Conservation (phyloP, 2,888 invertebrate species). For the Allygus modestus region DNA sequence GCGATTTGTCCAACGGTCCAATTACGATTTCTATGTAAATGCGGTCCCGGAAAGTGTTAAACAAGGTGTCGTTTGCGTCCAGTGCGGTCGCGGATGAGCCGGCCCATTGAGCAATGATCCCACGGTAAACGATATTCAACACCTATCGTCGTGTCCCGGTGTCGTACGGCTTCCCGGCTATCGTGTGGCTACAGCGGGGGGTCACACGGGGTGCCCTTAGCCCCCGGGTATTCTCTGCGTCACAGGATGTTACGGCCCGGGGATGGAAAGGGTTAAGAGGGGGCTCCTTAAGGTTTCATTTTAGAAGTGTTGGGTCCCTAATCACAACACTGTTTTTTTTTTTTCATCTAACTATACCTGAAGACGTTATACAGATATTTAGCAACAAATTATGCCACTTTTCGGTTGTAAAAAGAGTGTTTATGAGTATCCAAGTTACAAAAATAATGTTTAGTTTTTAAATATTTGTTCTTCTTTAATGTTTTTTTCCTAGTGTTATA, state of each 20-base stretch:
- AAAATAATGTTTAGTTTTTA: too few species aligned
- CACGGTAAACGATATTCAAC: conserved; percentile 23
- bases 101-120: conserved; percentile 38
- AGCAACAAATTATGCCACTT: too few species aligned
- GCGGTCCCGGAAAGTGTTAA: not conserved
- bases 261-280: not conserved
- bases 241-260: not conserved
- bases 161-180: not conserved
- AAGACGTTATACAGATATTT: too few species aligned
- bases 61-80: not conserved
- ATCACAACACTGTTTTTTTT: too few species aligned
- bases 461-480: too few species aligned
- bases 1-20: not conserved
- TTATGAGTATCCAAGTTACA: too few species aligned
- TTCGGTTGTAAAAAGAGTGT: too few species aligned
- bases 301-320: too few species aligned
- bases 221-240: not conserved
- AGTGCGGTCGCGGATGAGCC: not conserved
- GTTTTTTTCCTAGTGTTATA: too few species aligned
- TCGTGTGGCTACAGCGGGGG: not conserved
- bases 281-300: too few species aligned
- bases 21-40: conserved; percentile 16
- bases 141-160: not conserved
- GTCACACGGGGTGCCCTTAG: not conserved
- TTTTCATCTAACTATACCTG: too few species aligned